These are phyloP conservation scores for Kradibia gibbosae DNA, from an alignment of 1,140 invertebrate species.

Conservation along the genomic window DNA sequence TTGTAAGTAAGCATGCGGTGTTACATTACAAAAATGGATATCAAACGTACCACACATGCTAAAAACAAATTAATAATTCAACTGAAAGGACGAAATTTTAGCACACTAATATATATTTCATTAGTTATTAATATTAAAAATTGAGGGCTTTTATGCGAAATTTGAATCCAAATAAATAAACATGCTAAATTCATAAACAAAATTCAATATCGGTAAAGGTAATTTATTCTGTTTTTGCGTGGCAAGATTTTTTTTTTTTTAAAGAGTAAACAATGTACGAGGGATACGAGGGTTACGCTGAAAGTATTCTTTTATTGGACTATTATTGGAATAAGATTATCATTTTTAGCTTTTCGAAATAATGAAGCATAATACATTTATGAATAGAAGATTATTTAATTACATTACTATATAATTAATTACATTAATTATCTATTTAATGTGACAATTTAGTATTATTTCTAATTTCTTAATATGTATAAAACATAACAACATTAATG, in stretches of 20 bases:
- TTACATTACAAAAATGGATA: conserved; percentile 30
- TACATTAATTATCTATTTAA: no score
- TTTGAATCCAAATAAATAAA: no score
- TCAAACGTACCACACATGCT: conserved; percentile 29
- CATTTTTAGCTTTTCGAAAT: not conserved
- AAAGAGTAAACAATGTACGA: no score
- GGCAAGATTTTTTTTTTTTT: no score
- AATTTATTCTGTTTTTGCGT: no score
- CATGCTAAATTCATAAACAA: no score
- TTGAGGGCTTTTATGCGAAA: no score
- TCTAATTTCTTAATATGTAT: conserved; percentile 12
- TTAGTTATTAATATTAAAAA: not conserved
- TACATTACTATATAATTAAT: no score
- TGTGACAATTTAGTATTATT: conserved; percentile 11
- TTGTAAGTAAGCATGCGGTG: conserved; percentile 17
- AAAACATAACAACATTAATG: conserved; percentile 1
- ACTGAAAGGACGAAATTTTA: conserved; percentile 18
- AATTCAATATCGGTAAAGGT: no score
- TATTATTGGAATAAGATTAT: not conserved
- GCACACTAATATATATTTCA: not conserved
- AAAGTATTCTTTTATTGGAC: not conserved
- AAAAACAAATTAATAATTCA: conserved; percentile 33
- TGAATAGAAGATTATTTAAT: not conserved
- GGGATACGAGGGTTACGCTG: no score
- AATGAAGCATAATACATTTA: not conserved